These are phyloP conservation scores for Anisognathus igniventris DNA, from an alignment of 2,797 vertebrate species.

Conservation along the genomic window DNA sequence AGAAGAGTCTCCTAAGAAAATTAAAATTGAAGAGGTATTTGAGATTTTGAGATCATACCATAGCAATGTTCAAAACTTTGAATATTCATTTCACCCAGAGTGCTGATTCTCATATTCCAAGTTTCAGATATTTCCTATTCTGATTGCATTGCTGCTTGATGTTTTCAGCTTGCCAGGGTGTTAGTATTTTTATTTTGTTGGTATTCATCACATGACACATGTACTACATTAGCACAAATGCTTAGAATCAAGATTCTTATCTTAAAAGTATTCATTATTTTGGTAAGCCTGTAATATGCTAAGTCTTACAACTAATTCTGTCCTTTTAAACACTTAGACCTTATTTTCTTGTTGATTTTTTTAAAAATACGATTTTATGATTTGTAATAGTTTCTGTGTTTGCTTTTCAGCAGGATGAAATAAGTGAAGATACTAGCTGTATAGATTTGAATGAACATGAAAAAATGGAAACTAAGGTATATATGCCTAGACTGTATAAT, in stretches of 20 bases:
- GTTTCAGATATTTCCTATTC: background rate
- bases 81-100: background rate
- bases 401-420: constrained; percentile 71
- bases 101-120: background rate
- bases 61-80: background rate
- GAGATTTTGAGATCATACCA: background rate
- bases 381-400: background rate
- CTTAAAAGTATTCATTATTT: background rate
- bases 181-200: background rate
- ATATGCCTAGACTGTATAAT: background rate
- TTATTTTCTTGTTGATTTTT: background rate
- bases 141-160: background rate
- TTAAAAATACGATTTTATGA: background rate
- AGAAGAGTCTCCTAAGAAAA: constrained; percentile 79
- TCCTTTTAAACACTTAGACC: background rate
- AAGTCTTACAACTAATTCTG: background rate
- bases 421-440: constrained; percentile 75
- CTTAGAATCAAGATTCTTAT: background rate
- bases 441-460: constrained; percentile 77
- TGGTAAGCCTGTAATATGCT: background rate
- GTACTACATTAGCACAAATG: background rate
- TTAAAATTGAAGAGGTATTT: constrained; percentile 79
- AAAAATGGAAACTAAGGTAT: constrained; percentile 79
- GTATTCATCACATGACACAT: rapidly evolving
- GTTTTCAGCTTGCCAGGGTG: background rate